phyloP scores from a whole-genome alignment of 2,113 vertebrate species.

The Corynorhinus townsendii region DNA sequence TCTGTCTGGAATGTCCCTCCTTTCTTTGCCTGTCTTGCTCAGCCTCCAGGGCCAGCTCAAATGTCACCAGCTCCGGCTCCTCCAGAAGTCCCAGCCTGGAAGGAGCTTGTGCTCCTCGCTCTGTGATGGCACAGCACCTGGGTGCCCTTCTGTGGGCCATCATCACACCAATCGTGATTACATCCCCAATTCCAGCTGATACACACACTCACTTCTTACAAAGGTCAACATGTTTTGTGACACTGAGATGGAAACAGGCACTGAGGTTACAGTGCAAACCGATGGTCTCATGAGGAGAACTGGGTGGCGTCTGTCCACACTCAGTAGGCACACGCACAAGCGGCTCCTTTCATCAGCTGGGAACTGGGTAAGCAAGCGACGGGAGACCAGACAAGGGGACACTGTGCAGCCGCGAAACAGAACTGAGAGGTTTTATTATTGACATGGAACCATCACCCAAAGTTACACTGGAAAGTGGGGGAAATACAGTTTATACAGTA shows the following conservation, averaged over 20 bases:
- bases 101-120: neutral
- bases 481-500: neutral
- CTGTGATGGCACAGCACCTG: too few species aligned
- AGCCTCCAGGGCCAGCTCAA: neutral
- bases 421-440: neutral
- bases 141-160: neutral
- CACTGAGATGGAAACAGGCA: neutral
- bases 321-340: too few species aligned
- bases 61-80: neutral
- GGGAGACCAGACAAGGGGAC: neutral
- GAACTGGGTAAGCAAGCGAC: too few species aligned
- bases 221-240: neutral
- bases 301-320: neutral
- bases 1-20: neutral
- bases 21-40: neutral
- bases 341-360: rapidly evolving
- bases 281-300: neutral
- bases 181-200: rapidly evolving
- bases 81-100: neutral
- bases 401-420: neutral
- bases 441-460: neutral
- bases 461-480: neutral
- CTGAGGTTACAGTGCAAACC: neutral
- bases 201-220: neutral
- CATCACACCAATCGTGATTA: rapidly evolving